Base-by-base conservation (phyloP, 2,888 invertebrate species). In the Sminthurinus aureus region DNA sequence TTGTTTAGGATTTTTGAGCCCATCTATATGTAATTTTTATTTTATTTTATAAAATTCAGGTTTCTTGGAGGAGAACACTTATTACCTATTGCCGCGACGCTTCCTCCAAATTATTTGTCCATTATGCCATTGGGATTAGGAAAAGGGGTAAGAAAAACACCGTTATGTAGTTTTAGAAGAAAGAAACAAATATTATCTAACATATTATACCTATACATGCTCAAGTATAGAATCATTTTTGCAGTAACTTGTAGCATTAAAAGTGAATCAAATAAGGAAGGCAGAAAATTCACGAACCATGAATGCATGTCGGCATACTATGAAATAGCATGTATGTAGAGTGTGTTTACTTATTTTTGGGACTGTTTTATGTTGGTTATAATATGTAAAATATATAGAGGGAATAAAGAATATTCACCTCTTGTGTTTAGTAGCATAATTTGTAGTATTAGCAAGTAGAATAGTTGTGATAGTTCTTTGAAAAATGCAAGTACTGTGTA, bases 81-180 rank as follows among this genome's bases (percentile, higher is more conserved):
- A 86, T 91, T 98, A 87, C 94, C 97, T 0, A 96, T 99, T 69
- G 96, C 98, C 0, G 94, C 95, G 13, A 94, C 95, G 90, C 92
- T 98, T 85, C 97, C 98, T 0, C 92, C 95, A 8, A 96, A 96
- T 73, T 99, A 99, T 91, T 92, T 98, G 75, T 93, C 96, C 15
- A 95, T 96, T 89, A 96, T 97, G 90, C 96, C 96, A 0, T 93
- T 97, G 81, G 97, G 97, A 58, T 92, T 97, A 84, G 96, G 96
- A 82, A 96, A 94, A 93, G 97, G 97, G 91, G 96, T 96, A 92
- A 93, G 93, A 90, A 84, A 85, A 85, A 50, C 50, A 52, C 38
- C 38, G 38, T 38, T 38, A 38, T 38, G 38, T 38, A 38, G 38
- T 38, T 38, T 38, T 38, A 38, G 38, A 38, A 38, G 38, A 38